These are phyloP conservation scores for Spodoptera frugiperda DNA, from an alignment of 1,140 invertebrate genomes.

Conservation along the genomic window DNA sequence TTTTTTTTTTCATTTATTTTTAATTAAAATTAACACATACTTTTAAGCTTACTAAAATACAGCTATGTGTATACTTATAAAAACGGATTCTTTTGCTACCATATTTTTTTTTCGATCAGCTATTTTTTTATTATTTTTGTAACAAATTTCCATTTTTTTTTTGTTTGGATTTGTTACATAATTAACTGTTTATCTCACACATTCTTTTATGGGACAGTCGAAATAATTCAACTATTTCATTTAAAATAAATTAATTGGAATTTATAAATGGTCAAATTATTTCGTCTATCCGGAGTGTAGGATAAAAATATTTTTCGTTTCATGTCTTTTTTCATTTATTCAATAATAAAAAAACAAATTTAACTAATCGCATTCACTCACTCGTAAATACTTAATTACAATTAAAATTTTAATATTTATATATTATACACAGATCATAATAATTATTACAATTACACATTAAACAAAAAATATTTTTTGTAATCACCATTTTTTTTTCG, in stretches of 20 bases:
- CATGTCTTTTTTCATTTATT: too few species aligned
- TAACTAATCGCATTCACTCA: not conserved
- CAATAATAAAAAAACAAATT: slow-evolving; percentile 3
- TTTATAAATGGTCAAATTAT: not conserved
- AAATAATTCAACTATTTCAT: slow-evolving; percentile 7
- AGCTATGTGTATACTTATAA: slow-evolving; percentile 59
- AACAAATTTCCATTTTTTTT: slow-evolving; percentile 5
- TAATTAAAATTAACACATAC: slow-evolving; percentile 56
- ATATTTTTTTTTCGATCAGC: not conserved
- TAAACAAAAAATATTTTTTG: slow-evolving; percentile 24
- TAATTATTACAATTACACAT: not conserved
- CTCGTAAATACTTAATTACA: slow-evolving; percentile 15
- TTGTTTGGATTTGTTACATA: not conserved
- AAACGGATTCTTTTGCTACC: slow-evolving; percentile 46
- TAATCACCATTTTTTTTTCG: slow-evolving; percentile 16
- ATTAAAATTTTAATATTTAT: slow-evolving; percentile 38
- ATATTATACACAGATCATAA: not conserved
- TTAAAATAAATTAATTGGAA: slow-evolving; percentile 28
- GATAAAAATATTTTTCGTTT: slow-evolving; percentile 25
- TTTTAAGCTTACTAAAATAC: slow-evolving; percentile 63
- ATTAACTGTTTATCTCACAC: not conserved
- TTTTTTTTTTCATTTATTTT: slow-evolving; percentile 51
- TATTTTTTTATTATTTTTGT: slow-evolving; percentile 11
- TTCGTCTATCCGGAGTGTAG: not conserved
- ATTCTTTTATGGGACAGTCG: not conserved